Base-by-base conservation (phyloP, 1,140 invertebrate species). In the Drosophila sucinea region DNA sequence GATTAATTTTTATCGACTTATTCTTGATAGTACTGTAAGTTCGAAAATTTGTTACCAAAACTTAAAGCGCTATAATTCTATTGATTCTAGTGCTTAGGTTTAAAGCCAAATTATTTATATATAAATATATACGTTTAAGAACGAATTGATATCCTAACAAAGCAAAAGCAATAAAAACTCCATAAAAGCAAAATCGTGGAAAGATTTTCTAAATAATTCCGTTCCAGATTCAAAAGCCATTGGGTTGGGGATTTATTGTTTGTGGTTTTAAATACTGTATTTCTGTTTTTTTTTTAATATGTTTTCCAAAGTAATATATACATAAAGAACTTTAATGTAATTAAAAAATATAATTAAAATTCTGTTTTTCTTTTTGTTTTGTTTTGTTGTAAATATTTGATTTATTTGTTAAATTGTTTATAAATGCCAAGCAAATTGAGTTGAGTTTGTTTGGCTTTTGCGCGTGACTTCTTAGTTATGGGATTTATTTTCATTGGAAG, bases 71-170 rank as follows among this genome's bases (percentile, higher is more conserved):
- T 65, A 60, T 56, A 44, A n/a, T 73, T 64, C 54, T 79, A 69
- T 83, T 83, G 83, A 77, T 73, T 40, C 41, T 83, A 83, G 69
- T 68, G 76, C 76, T 71, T 83, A 79, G 80, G 68, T 79, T 82
- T 82, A 82, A 82, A 82, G 79, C 79, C 70, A 82, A 82, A 82
- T 82, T 82, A 82, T 82, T 82, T 82, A 82, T 82, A 82, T 65
- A 58, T n/a, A 17, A 54, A 47, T 35, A 32, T 17, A 57, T 17
- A 30, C 38, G 32, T 38, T 64, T 77, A 60, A 62, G 27, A 70
- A 79, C 81, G 60, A 84, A 76, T 83, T 72, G 72, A 84, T 70
- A 75, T 75, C 57, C 70, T 56, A 67, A 61, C 62, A 77, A 74
- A 67, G 63, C 62, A 70, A 3, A 76, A 83, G 81, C 81, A 83